Conservation (phyloP, 2,888 invertebrate species). For the Craniophora ligustri region DNA sequence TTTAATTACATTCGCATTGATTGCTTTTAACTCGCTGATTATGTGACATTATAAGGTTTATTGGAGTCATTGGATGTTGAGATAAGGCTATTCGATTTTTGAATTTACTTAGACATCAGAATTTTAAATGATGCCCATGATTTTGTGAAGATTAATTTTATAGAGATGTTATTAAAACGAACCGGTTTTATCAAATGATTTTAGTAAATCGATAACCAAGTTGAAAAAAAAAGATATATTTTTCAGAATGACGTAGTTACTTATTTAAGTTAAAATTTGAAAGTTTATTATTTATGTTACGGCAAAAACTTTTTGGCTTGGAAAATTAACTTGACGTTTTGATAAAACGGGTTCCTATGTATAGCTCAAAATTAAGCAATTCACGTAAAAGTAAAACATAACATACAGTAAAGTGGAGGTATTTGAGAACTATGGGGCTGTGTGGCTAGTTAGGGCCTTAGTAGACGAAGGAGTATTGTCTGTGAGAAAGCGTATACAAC, state of each 20-base stretch:
- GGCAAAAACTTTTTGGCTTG: constrained; percentile 10
- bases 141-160: constrained; percentile 18
- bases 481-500: background rate
- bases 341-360: constrained; percentile 25
- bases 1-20: constrained; percentile 79
- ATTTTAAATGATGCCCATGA: constrained; percentile 32
- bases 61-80: constrained; percentile 53
- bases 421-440: background rate
- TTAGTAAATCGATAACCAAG: constrained; percentile 12
- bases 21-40: constrained; percentile 76
- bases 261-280: constrained; percentile 35
- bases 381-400: constrained; percentile 32
- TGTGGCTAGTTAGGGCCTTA: background rate
- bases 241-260: constrained; percentile 19
- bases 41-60: constrained; percentile 70
- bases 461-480: background rate
- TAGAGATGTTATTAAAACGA: constrained; percentile 15
- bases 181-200: constrained; percentile 29
- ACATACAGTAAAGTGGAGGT: constrained; percentile 13
- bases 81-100: constrained; percentile 49
- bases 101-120: constrained; percentile 33
- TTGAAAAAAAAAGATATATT: constrained; percentile 40
- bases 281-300: constrained; percentile 49
- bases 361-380: constrained; percentile 49
- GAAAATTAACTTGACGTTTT: constrained; percentile 9